Conservation (phyloP, 2,888 invertebrate genomes). For the Chrysina gloriosa region DNA sequence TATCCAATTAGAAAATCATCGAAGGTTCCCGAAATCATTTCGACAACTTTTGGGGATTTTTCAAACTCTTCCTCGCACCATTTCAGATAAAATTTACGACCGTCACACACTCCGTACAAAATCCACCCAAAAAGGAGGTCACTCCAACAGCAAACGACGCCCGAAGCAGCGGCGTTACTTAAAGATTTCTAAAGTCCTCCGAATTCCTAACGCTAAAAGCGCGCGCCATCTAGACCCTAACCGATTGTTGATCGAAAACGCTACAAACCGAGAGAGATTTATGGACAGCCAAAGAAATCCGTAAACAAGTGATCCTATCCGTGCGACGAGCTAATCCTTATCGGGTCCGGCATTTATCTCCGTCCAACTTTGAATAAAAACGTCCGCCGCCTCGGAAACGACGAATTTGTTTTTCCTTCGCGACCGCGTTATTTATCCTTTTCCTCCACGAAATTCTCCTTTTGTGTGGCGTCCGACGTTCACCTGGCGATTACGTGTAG, state of each 20-base stretch:
- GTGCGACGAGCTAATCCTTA: conserved; percentile 35
- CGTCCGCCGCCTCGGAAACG: conserved; percentile 29
- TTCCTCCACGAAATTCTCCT: neutral
- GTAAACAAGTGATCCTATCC: conserved; percentile 39
- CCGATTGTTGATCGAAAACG: conserved; percentile 26
- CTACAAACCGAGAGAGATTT: conserved; percentile 19
- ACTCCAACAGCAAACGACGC: no score
- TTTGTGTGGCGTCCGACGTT: neutral
- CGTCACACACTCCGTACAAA: no score
- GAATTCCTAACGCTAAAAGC: no score
- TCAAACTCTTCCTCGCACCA: no score
- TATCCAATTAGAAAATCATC: no score
- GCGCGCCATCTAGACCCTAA: no score
- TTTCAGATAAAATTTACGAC: no score
- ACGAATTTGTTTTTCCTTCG: conserved; percentile 33
- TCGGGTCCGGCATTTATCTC: conserved; percentile 39
- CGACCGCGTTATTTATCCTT: conserved; percentile 9
- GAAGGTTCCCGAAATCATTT: no score
- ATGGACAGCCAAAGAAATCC: conserved; percentile 33
- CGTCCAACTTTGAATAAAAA: conserved; percentile 35
- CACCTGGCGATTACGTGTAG: neutral
- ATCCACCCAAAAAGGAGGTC: no score
- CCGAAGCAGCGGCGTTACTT: no score
- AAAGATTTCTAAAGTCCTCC: no score
- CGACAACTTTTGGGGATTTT: no score